Evolutionary conservation across 2,797 vertebrate genomes (phyloP), one percentile per base, ranked within the genome.

Genomic region (Phoxinus dragarum): DNA sequence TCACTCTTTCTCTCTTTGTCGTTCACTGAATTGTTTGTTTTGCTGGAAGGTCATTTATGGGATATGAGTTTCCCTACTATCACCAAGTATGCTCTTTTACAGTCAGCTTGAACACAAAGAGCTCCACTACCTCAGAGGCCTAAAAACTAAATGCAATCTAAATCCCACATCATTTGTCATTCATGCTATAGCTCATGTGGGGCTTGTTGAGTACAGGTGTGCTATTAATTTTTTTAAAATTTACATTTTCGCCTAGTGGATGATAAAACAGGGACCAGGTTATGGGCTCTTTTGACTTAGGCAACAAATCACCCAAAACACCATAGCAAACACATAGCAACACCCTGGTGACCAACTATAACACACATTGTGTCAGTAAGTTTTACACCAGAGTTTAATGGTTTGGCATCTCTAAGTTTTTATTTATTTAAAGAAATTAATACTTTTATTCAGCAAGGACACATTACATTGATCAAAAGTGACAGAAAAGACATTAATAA

Each of bases 41-140:
- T 87, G 73, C 87, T 90, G 90, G 88, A 88, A 89, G 80, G 54
- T 88, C 73, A 86, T 91, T 90, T 90, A 88, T 90, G 86, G 61
- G 27, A 66, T 77, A n/a, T 78, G 84, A 79, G 82, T 73, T 84
- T 34, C 14, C 71, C 80, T 81, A 86, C 59, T 52, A 71, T 84
- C 75, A 34, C 14, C 31, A 66, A 47, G 14, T 47, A 27, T 87
- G 68, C 68, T 81, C 38, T 40, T 27, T 27, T 81, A 40, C 66
- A 77, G 81, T 86, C 83, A 86, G 82, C 54, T n/a, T 49, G 71
- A 84, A 69, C 84, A 90, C 38, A 86, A 85, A 80, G 68, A 84
- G 81, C 81, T 80, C 87, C 68, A 64, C 79, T 69, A 75, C 49
- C 44, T 56, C 36, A 76, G 38, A 80, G 44, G 3, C n/a, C 14